Conservation (phyloP, 2,797 vertebrate species). For the Allobates femoralis region DNA sequence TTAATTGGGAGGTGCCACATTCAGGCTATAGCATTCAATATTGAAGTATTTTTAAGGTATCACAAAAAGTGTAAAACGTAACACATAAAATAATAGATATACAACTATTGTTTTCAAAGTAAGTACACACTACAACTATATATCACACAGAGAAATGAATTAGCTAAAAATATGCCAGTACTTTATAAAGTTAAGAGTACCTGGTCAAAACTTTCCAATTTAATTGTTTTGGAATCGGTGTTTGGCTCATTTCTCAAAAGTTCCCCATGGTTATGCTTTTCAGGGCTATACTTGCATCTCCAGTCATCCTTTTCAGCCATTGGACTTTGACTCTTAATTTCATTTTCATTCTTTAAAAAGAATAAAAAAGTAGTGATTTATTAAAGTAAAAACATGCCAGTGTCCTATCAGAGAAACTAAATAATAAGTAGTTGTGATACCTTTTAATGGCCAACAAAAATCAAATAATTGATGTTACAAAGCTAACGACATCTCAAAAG, state of each 20-base stretch:
- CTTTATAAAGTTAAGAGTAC: conserved; percentile 67
- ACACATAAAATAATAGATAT: no score
- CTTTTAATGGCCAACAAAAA: no score
- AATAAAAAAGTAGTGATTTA: background rate
- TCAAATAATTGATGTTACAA: background rate
- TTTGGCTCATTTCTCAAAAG: conserved; percentile 80
- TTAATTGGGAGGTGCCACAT: no score
- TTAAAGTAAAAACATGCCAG: background rate
- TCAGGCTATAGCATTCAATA: no score
- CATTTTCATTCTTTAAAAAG: conserved; percentile 27
- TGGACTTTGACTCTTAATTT: conserved; percentile 43
- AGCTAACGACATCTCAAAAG: no score
- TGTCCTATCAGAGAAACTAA: no score
- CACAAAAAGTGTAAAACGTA: no score
- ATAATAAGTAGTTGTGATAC: no score
- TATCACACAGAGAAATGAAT: no score
- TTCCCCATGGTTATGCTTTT: conserved; percentile 76
- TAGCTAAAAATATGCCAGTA: background rate
- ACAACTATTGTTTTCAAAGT: no score
- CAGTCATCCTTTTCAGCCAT: conserved; percentile 84
- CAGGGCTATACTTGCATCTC: conserved; percentile 74
- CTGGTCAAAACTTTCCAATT: conserved; percentile 79
- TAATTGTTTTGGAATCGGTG: conserved; percentile 77
- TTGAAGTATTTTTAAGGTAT: no score
- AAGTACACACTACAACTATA: no score